These are phyloP conservation scores for Eptatretus atami DNA, from an alignment of 2,797 vertebrate species.

Conservation along the genomic window DNA sequence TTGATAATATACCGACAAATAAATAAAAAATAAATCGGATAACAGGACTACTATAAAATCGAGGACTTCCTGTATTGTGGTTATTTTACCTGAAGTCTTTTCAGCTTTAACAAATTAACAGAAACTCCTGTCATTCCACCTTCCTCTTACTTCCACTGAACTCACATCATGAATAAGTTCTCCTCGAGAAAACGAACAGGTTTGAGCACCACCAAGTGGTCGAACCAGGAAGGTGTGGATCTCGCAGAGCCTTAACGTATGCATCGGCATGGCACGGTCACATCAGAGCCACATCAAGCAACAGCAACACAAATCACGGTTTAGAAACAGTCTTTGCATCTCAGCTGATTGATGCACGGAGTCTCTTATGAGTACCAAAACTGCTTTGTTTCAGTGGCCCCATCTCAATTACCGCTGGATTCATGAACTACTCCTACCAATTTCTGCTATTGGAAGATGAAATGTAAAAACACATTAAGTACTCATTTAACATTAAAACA, in stretches of 20 bases:
- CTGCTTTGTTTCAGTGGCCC: no score
- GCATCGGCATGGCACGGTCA: slow-evolving; percentile 24
- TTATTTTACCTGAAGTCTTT: background rate
- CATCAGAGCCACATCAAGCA: background rate
- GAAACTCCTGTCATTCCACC: no score
- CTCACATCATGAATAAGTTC: slow-evolving; percentile 95
- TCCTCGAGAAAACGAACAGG: slow-evolving; percentile 85
- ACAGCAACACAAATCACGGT: no score
- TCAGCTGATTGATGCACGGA: no score
- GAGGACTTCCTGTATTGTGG: background rate
- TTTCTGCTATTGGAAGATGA: background rate
- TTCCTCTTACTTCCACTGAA: slow-evolving; percentile 10
- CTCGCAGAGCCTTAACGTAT: slow-evolving; percentile 80
- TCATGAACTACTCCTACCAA: no score
- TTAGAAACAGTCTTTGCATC: no score
- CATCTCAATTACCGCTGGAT: no score
- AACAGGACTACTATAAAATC: background rate
- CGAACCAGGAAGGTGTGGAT: slow-evolving; percentile 87
- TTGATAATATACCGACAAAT: no score
- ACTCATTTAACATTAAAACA: background rate
- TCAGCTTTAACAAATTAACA: background rate
- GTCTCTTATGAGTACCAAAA: no score
- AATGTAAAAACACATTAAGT: background rate
- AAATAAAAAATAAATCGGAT: background rate
- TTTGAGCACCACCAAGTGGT: slow-evolving; percentile 77